Percentiles rank a stretch among this genome's conserved stretches.
These are phyloP conservation scores for Dicroscelio sp. DNA, from an alignment of 2,888 invertebrate genomes.

Conservation along the genomic window DNA sequence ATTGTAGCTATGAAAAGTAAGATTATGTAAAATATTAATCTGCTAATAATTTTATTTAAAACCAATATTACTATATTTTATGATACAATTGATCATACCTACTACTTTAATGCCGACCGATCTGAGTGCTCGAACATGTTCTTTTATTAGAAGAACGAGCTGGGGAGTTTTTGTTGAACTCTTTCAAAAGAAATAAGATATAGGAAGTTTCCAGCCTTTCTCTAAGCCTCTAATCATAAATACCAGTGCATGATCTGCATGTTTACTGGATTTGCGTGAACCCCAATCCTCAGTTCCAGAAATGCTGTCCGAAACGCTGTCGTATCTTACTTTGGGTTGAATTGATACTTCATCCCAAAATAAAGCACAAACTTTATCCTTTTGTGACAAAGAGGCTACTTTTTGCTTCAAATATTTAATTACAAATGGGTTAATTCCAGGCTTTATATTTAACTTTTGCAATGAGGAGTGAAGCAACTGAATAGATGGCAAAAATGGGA, in stretches of 20 bases:
- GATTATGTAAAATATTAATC: too few relatives aligned
- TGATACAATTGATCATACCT: too few relatives aligned
- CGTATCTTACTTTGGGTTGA: background rate
- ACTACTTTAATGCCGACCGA: too few relatives aligned
- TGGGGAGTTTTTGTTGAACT: too few relatives aligned
- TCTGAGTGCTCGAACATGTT: too few relatives aligned
- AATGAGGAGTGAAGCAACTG: background rate
- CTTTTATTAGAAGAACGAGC: too few relatives aligned
- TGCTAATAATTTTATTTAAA: too few relatives aligned
- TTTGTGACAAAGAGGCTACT: background rate
- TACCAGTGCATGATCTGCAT: background rate
- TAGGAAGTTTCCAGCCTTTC: background rate
- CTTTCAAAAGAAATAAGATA: too few relatives aligned
- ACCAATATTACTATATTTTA: too few relatives aligned
- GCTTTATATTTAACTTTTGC: background rate
- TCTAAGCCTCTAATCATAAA: background rate
- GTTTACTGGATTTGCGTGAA: background rate
- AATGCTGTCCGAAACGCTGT: background rate
- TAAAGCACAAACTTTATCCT: background rate
- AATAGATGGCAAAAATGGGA: conserved; percentile 4
- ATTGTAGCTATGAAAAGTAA: too few relatives aligned
- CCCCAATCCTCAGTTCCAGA: background rate
- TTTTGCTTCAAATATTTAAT: background rate
- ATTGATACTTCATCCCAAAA: conserved; percentile 20
- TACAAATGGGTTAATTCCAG: conserved; percentile 17